Base-by-base conservation (phyloP, 2,888 invertebrate species). In the Leucophenga montana region DNA sequence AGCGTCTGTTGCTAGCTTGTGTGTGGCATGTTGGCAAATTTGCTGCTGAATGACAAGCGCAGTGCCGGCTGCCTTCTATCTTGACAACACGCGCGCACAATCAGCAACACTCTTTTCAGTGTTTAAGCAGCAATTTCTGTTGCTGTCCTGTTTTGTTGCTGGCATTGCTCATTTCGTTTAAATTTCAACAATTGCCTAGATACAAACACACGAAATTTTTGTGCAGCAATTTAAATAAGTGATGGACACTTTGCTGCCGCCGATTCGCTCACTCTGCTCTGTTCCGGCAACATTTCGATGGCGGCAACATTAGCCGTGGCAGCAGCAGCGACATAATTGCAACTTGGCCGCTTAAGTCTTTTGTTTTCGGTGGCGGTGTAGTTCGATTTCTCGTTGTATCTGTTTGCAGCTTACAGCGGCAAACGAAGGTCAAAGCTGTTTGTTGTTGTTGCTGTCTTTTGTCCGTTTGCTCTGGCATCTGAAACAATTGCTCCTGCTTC, bases 11-110 rank as follows among this genome's bases (percentile, higher is more conserved):
- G 11, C 67, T 50, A 73, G 78, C 77, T 77, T 78, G 80, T 80
- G 82, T 80, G 82, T 80, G 80, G 79, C 79, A 78, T 79, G 80
- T 77, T 75, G 73, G 79, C 76, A 70, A 75, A 80, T 82, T 78
- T 79, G 39, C 39, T 80, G 73, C 56, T 56, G 27, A 56, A 27
- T 56, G 56, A 56, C 56, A 27, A 56, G 56, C 27, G 53, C 16
- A 16, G 5, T 39, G 39, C 8, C 39, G 3, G 39, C 11, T 1
- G 11, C 5, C 11, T 39, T 39, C 39, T 39, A 39, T 39, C 39
- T 39, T 39, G 39, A 39, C 39, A 39, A 27, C 27, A 27, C 27
- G 27, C 27, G 27, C 27, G 27, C 57, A 57, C 14, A 20, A 53
- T 16, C 31, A 59, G 22, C 57, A 59, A 33, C 57, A 59, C 22